Base-by-base conservation (phyloP, 2,113 vertebrate genomes). In the Albula goreensis region DNA sequence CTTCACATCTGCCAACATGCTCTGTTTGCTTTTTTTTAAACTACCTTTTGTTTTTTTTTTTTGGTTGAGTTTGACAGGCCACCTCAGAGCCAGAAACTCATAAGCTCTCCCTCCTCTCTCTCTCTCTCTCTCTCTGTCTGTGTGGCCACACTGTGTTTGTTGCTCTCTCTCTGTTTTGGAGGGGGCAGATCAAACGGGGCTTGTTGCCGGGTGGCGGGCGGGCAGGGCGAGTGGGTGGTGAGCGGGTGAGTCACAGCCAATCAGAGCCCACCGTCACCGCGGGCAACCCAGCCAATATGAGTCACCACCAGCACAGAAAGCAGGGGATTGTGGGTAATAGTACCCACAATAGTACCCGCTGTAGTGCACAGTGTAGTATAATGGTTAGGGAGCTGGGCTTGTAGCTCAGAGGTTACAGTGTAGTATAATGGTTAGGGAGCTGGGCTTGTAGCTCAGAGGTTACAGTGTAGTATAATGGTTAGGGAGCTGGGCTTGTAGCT, bases 311-410 rank as follows among this genome's bases (percentile, higher is more conserved):
- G 83, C 52, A 8, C 31, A 51, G 1, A 17, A 51, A 31, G 8
- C 70, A 22, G 31, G 83, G 74, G 41, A 57, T 85, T 85, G 74
- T 85, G 83, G 83, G 83, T 78, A 49, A n/a, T n/a, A 4, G 19
- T 70, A 70, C 63, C 63, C 63, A 7, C 4, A 3, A n/a, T n/a
- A 70, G 63, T 17, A 8, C 63, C 63, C 31, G 31, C 31, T 41
- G 31, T 41, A 41, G 31, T 41, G 31, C 31, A 41, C 31, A 41
- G 31, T 41, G 31, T 41, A 41, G 31, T 41, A 1, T 41, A 41
- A 41, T 41, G 0, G 31, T 41, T 41, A 41, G 31, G 31, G 31
- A 41, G 31, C 31, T 41, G 31, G 31, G 31, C 31, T 41, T 41
- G 31, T 41, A 41, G 31, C 31, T 41, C 31, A 41, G 31, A 41